Evolutionary conservation across 2,113 vertebrate species (phyloP), one percentile per base, ranked within the genome.

Genomic region (Actenoides hombroni): DNA sequence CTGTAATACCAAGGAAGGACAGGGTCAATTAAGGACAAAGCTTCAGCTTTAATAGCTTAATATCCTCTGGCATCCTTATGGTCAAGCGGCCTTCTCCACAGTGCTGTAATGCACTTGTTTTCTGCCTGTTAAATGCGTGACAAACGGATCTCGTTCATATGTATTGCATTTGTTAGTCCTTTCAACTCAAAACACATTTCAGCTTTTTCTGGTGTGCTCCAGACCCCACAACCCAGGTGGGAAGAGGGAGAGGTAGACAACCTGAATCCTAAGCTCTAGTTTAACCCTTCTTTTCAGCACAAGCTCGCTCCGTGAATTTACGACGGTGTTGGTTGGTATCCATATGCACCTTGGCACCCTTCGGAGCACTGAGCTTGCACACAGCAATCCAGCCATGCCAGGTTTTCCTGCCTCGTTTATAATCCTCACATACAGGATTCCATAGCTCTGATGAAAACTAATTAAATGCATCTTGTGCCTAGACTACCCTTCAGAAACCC

Each of bases 21-120:
- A 94, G 89, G 94, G 89, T 96, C 80, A 97, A 87, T 86, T 90
- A 90, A 96, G 92, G 94, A 97, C 95, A 97, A 89, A 88, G 28
- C 73, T 95, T 89, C 82, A 95, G 81, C 35, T 54, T 84, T 91
- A 96, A 91, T 49, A 96, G 67, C 76, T 86, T 86, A 88, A 83
- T 88, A 90, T 93, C 83, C 74, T 13, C 63, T 78, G 48, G 60
- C 63, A 90, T 86, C 37, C 74, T 87, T 90, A 86, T 44, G 70
- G 83, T 86, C 86, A 93, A 96, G 59, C 77, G 37, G 81, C 80
- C 9, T 54, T 92, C 70, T 83, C 59, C 75, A 92, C 60, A 44
- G 49, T 63, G 83, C 40, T 16, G 17, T 31, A 68, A 73, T 29
- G 39, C 78, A 61, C 24, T 44, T 74, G 69, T 49, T 73, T 57